Percentiles rank a stretch among this genome's conserved stretches.
These are phyloP conservation scores for Acanthurus leucopareius DNA, from an alignment of 2,797 vertebrate genomes.

Conservation along the genomic window DNA sequence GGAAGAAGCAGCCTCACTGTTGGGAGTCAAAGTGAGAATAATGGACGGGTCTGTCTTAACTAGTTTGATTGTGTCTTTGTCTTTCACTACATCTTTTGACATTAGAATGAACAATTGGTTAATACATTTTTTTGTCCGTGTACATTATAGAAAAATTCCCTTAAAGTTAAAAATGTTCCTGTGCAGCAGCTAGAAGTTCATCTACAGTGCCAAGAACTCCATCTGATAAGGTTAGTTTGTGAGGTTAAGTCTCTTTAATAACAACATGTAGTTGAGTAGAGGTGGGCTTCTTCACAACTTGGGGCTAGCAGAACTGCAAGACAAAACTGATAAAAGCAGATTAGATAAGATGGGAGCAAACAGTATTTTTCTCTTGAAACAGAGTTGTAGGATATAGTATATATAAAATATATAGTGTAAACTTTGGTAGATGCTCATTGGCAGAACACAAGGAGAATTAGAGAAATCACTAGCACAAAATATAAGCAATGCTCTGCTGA, in stretches of 20 bases:
- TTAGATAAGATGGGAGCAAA: too few relatives aligned
- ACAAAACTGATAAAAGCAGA: not conserved
- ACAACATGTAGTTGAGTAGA: not conserved
- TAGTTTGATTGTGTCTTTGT: constrained; percentile 3
- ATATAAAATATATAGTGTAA: too few relatives aligned
- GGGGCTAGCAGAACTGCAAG: not conserved
- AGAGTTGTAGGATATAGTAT: too few relatives aligned
- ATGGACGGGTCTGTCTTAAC: not conserved
- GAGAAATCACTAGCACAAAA: too few relatives aligned
- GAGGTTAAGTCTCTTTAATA: not conserved
- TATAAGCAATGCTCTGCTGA: too few relatives aligned
- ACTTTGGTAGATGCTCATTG: too few relatives aligned
- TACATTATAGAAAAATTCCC: not conserved
- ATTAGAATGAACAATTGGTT: not conserved
- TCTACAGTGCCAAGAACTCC: not conserved
- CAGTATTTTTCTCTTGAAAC: too few relatives aligned
- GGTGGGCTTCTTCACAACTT: not conserved
- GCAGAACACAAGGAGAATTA: too few relatives aligned
- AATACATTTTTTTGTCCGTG: not conserved
- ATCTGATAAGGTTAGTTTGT: not conserved
- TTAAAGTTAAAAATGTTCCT: not conserved
- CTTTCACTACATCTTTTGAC: not conserved
- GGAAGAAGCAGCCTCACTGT: not conserved
- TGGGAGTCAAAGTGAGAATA: not conserved
- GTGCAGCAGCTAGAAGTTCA: not conserved